A percentile compares a stretch with the other conserved stretches of the same genome.
Conservation (phyloP, 2,797 vertebrate genomes). For the Enteromius treurensis region DNA sequence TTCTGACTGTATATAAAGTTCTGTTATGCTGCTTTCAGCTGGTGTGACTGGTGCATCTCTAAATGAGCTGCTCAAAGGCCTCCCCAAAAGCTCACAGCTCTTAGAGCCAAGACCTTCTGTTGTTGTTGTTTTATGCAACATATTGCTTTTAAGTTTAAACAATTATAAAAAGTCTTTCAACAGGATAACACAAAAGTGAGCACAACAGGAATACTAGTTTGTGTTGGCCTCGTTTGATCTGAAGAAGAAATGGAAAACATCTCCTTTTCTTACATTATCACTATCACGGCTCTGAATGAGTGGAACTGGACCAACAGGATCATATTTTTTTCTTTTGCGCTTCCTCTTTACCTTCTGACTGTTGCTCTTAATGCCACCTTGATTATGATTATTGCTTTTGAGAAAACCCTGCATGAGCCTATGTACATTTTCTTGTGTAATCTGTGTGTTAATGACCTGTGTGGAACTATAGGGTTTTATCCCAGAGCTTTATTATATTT, state of each 20-base stretch:
- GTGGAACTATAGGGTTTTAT: conserved; percentile 39
- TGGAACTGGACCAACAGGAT: conserved; percentile 16
- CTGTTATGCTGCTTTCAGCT: background rate
- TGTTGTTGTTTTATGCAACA: background rate
- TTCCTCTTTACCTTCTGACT: conserved; percentile 17
- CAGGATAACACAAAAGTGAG: background rate
- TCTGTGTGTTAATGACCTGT: conserved; percentile 44
- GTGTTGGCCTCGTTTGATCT: background rate
- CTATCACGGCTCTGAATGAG: conserved; percentile 17
- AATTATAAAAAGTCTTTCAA: background rate
- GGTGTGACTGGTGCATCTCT: background rate
- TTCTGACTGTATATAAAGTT: background rate
- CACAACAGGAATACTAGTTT: background rate
- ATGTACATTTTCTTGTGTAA: conserved; percentile 46
- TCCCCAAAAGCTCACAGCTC: background rate
- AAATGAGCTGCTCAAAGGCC: background rate
- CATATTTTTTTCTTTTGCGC: conserved; percentile 4
- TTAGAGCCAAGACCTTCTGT: background rate
- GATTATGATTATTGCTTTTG: conserved; percentile 35
- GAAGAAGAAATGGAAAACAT: conserved; percentile 25
- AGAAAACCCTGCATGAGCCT: conserved; percentile 34
- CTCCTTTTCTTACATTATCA: conserved; percentile 7
- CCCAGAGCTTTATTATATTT: conserved; percentile 28
- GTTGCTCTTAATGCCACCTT: conserved; percentile 28
- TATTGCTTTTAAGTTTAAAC: background rate